Evolutionary conservation across 92 coral and sea anemone genomes (phyloP).

Genomic region (Ricordea florida): DNA sequence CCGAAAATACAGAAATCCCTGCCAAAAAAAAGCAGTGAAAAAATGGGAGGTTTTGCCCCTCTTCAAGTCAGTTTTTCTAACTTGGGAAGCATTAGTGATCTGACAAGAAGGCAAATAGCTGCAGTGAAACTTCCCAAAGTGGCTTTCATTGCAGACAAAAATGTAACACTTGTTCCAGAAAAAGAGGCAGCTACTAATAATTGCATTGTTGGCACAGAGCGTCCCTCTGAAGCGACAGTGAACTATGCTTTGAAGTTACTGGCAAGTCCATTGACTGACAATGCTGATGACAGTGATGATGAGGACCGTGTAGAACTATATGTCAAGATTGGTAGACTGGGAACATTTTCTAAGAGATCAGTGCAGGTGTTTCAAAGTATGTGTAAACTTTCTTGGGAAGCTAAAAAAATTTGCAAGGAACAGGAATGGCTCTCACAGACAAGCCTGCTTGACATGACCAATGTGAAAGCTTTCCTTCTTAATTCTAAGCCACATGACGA

Average conservation of each 20-base stretch:
- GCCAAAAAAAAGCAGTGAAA: too few relatives aligned
- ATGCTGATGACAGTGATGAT: background rate
- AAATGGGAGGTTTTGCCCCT: too few relatives aligned
- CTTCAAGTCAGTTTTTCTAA: too few relatives aligned
- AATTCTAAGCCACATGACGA: conserved; percentile 22
- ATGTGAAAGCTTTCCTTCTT: conserved; percentile 5
- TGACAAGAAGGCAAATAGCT: too few relatives aligned
- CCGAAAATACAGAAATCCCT: too few relatives aligned
- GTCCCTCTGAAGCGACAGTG: conserved; percentile 34
- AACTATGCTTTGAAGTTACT: conserved; percentile 37
- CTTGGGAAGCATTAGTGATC: too few relatives aligned
- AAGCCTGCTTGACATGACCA: background rate
- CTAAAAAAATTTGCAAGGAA: background rate
- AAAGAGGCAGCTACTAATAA: too few relatives aligned
- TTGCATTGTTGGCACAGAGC: conserved; percentile 3
- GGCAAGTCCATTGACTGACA: background rate
- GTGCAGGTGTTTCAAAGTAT: background rate
- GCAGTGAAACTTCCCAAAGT: too few relatives aligned
- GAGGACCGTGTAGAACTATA: background rate
- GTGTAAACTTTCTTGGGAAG: background rate
- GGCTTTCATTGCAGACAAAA: too few relatives aligned
- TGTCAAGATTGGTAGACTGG: conserved; percentile 9
- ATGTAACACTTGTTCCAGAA: too few relatives aligned
- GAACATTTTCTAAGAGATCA: background rate
- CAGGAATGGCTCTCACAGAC: background rate